A percentile compares a stretch with the other conserved stretches of the same genome.
phyloP scores from a whole-genome alignment of 2,888 invertebrate species.

The Drosophila picticornis region DNA sequence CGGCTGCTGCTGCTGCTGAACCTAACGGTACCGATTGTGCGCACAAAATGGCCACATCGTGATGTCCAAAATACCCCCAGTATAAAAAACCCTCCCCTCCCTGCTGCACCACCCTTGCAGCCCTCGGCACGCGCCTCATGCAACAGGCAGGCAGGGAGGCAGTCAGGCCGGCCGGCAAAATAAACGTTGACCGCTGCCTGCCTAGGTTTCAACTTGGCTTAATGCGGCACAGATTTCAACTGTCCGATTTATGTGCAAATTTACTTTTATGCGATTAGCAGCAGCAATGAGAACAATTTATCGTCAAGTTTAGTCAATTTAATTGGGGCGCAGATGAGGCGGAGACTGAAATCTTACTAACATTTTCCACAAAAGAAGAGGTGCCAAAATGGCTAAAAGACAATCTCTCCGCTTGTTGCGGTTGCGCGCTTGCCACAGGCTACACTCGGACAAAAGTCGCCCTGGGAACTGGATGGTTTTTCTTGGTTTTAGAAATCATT shows the following conservation, averaged over 20 bases:
- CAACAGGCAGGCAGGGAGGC: slow-evolving; percentile 47
- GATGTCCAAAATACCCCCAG: slow-evolving; percentile 61
- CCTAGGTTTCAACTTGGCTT: slow-evolving; percentile 2
- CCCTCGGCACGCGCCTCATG: slow-evolving; percentile 64
- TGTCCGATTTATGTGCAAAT: slow-evolving; percentile 79
- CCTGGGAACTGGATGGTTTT: not conserved
- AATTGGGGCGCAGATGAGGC: slow-evolving; percentile 71
- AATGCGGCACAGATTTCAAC: slow-evolving; percentile 60
- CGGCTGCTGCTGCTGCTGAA: slow-evolving; percentile 50
- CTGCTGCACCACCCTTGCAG: not conserved
- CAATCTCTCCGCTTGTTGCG: slow-evolving; percentile 1
- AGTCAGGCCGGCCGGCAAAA: slow-evolving; percentile 22
- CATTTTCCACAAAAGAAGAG: slow-evolving; percentile 38
- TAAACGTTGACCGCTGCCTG: slow-evolving; percentile 26
- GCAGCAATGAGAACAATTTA: slow-evolving; percentile 71
- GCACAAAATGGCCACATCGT: slow-evolving; percentile 79
- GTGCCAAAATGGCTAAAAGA: slow-evolving; percentile 57
- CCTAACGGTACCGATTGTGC: slow-evolving; percentile 81
- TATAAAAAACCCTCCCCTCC: not conserved
- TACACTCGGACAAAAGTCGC: not conserved
- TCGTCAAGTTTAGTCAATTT: slow-evolving; percentile 80
- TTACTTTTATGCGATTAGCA: slow-evolving; percentile 82
- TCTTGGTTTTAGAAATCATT: not conserved
- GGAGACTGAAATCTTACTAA: slow-evolving; percentile 29
- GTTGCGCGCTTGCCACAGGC: not conserved